Conservation (phyloP, 2,113 vertebrate species). For the Odocoileus hemionus region DNA sequence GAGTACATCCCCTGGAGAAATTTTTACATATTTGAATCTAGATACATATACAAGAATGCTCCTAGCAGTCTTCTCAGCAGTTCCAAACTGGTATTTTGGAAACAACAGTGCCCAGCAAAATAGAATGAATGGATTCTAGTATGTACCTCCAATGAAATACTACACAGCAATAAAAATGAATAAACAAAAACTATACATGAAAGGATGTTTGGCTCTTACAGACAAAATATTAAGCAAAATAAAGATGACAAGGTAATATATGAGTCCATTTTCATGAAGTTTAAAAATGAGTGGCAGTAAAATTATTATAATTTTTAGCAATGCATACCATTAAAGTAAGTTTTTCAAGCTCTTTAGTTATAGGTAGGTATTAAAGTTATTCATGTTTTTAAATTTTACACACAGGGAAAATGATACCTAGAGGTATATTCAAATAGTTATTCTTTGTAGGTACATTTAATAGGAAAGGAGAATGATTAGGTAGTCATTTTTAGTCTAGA, state of each 20-base stretch:
- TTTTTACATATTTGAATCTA: background rate
- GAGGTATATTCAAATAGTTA: background rate
- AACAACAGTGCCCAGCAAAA: background rate
- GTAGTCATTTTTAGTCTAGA: background rate
- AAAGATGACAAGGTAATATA: background rate
- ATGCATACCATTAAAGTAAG: background rate
- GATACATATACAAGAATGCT: background rate
- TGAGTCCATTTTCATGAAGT: background rate
- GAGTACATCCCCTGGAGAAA: background rate
- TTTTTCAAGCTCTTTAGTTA: background rate
- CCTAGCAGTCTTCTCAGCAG: background rate
- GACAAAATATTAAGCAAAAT: background rate
- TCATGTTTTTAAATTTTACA: background rate
- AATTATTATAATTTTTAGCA: background rate
- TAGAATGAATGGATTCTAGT: background rate
- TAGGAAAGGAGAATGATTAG: background rate
- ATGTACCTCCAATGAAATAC: background rate
- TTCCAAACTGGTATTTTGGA: background rate
- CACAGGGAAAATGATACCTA: background rate
- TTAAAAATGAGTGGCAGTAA: background rate
- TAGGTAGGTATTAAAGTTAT: background rate
- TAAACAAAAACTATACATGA: background rate
- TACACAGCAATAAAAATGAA: background rate
- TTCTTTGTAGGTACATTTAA: background rate
- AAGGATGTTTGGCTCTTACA: background rate